These are phyloP conservation scores for Pangasius djambal DNA, from an alignment of 2,797 vertebrate genomes.

Conservation along the genomic window DNA sequence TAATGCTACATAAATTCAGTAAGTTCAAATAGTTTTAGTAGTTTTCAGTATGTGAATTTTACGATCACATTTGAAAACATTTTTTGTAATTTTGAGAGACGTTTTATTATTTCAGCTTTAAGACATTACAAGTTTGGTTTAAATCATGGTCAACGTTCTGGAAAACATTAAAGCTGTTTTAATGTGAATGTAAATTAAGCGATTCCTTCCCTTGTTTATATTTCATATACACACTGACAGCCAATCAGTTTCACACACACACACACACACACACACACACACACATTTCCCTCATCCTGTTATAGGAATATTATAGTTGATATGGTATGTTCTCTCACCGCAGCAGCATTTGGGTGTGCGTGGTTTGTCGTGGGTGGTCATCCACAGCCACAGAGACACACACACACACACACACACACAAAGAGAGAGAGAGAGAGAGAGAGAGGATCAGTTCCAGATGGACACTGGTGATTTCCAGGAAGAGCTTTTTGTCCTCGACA, in stretches of 20 bases:
- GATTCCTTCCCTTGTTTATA: neutral
- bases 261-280: conserved; percentile 19
- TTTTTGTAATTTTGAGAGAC: too few relatives aligned
- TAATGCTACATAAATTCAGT: too few relatives aligned
- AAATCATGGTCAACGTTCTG: neutral
- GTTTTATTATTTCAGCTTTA: neutral
- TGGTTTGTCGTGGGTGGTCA: conserved; percentile 34
- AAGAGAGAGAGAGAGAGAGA: too few relatives aligned
- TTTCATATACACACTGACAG: neutral
- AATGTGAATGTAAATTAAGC: neutral
- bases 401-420: conserved; percentile 57
- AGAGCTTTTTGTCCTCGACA: conserved; percentile 58
- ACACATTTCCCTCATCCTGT: conserved; percentile 25
- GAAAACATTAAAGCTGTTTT: neutral
- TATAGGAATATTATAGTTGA: neutral
- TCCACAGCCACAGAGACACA: conserved; percentile 38
- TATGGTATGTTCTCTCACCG: conserved; percentile 6
- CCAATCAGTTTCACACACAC: neutral
- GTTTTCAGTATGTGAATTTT: too few relatives aligned
- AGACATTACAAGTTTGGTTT: neutral
- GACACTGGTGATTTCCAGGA: conserved; percentile 63
- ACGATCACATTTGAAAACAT: too few relatives aligned
- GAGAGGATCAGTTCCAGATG: conserved; percentile 75
- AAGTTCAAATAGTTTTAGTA: too few relatives aligned
- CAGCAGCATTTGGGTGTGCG: conserved; percentile 20